A percentile compares a stretch with the other conserved stretches of the same genome.
These are phyloP conservation scores for Drosophila rufa DNA, from an alignment of 1,140 invertebrate species.

Conservation along the genomic window DNA sequence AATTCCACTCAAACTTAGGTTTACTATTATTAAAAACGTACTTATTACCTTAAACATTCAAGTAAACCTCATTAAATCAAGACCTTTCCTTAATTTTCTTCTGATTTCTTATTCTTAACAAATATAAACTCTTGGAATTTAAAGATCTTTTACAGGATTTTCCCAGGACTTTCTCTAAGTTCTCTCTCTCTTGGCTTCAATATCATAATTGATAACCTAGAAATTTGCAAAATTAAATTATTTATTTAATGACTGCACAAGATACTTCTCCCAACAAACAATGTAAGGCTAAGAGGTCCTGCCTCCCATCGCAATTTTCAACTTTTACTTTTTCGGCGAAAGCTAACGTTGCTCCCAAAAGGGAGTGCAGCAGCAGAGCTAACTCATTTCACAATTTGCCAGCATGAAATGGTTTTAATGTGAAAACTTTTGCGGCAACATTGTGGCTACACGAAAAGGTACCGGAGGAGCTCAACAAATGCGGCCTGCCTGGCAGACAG, in stretches of 20 bases:
- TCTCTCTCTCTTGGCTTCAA: neutral
- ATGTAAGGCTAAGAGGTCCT: constrained; percentile 17
- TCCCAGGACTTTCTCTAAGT: neutral
- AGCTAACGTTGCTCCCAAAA: neutral
- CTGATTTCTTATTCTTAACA: neutral
- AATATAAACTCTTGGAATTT: neutral
- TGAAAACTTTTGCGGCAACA: constrained; percentile 76
- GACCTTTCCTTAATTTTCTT: no score
- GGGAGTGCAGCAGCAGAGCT: constrained; percentile 35
- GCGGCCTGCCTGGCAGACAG: constrained; percentile 52
- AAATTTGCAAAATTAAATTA: constrained; percentile 29
- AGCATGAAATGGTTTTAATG: constrained; percentile 78
- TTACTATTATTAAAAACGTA: neutral
- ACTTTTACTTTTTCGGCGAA: constrained; percentile 43
- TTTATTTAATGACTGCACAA: constrained; percentile 26
- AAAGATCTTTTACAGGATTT: neutral
- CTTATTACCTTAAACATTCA: neutral
- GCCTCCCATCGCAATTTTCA: constrained; percentile 10
- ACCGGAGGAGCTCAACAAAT: constrained; percentile 38
- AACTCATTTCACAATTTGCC: constrained; percentile 79
- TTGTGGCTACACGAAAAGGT: constrained; percentile 48
- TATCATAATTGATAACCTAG: constrained; percentile 20
- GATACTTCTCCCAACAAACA: constrained; percentile 14
- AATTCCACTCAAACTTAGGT: no score
- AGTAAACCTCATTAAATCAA: no score